Evolutionary conservation across 2,797 vertebrate species (phyloP).

Genomic region (Coracias cyanogaster): DNA sequence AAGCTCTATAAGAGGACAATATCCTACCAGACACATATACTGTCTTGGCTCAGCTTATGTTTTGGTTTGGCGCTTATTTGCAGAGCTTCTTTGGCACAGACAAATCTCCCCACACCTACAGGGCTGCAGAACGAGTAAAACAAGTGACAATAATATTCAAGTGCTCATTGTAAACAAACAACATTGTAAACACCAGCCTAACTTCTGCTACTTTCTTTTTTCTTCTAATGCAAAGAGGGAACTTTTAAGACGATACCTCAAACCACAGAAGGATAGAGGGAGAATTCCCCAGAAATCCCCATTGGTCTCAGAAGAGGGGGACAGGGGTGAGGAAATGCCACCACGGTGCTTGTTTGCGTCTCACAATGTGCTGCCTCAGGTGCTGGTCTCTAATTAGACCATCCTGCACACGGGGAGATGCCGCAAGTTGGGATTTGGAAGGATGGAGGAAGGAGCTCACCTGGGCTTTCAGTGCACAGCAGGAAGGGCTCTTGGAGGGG

Average conservation of each 20-base stretch:
- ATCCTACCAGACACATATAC: not conserved
- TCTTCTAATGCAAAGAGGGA: not conserved
- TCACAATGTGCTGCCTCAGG: not conserved
- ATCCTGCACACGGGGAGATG: not conserved
- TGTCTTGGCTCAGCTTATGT: not conserved
- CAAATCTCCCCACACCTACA: slow-evolving; percentile 25
- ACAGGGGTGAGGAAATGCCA: not conserved
- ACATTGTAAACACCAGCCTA: not conserved
- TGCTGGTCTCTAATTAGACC: not conserved
- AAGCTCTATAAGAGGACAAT: not conserved
- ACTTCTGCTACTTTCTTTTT: not conserved
- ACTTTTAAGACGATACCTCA: not conserved
- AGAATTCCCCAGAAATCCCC: not conserved
- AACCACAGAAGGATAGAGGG: not conserved
- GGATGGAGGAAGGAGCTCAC: not conserved
- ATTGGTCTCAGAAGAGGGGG: not conserved
- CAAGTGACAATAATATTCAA: slow-evolving; percentile 16
- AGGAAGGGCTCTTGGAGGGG: not conserved
- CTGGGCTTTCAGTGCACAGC: not conserved
- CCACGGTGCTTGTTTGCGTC: not conserved
- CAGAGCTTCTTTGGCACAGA: slow-evolving; percentile 5
- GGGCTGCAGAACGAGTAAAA: slow-evolving; percentile 35
- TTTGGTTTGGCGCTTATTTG: not conserved
- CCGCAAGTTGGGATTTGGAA: not conserved
- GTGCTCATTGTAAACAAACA: slow-evolving; percentile 33